Evolutionary conservation across 2,888 invertebrate species (phyloP).

Genomic region (Actias luna): DNA sequence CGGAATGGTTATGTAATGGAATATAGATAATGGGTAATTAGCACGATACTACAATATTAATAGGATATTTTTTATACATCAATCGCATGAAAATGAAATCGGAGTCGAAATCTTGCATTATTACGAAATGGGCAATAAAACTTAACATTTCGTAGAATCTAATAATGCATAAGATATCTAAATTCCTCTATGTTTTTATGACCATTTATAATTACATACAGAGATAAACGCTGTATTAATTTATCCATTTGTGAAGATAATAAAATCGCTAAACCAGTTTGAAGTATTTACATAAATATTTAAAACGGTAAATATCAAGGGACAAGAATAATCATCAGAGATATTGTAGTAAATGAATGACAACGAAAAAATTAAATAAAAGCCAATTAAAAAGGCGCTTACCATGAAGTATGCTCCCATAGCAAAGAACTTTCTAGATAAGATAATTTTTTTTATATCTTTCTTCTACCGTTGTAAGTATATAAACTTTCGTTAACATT

Average conservation of each 20-base stretch:
- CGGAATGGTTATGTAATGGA: too few species aligned
- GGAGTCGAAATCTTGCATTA: background rate
- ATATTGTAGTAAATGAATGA: background rate
- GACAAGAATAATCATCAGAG: background rate
- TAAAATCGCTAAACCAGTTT: background rate
- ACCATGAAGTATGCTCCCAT: background rate
- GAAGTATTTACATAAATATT: background rate
- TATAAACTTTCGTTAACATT: too few species aligned
- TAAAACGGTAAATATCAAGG: background rate
- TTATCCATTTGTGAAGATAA: background rate
- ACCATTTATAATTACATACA: background rate
- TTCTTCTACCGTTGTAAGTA: too few species aligned
- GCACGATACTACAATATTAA: too few species aligned
- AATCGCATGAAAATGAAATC: background rate
- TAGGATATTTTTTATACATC: too few species aligned
- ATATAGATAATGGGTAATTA: too few species aligned
- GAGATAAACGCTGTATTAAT: background rate
- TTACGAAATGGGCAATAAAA: background rate
- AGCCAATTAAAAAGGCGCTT: too few species aligned
- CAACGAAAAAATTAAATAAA: background rate
- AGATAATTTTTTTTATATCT: too few species aligned
- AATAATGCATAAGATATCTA: background rate
- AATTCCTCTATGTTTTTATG: background rate
- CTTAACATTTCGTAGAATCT: background rate
- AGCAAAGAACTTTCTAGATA: too few species aligned